Percentiles rank a stretch among this genome's conserved stretches.
These are phyloP conservation scores for Silurus meridionalis DNA, from an alignment of 2,113 vertebrate genomes.

Conservation along the genomic window DNA sequence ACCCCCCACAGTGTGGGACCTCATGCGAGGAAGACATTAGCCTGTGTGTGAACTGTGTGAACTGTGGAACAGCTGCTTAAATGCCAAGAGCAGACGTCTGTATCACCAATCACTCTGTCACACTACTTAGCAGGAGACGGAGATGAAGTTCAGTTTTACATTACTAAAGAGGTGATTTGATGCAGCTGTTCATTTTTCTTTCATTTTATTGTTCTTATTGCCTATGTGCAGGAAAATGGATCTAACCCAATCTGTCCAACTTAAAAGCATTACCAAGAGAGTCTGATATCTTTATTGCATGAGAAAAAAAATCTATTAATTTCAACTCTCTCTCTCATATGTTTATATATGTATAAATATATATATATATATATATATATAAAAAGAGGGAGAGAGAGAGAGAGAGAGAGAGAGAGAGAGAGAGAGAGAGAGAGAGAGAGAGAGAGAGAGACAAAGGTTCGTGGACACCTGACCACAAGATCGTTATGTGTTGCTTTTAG, in stretches of 20 bases:
- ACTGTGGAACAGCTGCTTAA: conserved; percentile 30
- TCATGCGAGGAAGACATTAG: conserved; percentile 39
- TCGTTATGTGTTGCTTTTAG: too few species aligned
- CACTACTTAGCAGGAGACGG: conserved; percentile 1
- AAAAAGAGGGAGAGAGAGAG: too few species aligned
- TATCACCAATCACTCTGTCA: conserved; percentile 16
- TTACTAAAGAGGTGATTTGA: neutral
- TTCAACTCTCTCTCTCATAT: too few species aligned
- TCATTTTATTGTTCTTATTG: neutral
- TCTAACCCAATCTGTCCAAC: neutral
- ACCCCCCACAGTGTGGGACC: conserved; percentile 15
- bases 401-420: too few species aligned
- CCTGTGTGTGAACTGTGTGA: conserved; percentile 20
- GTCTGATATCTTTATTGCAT: neutral
- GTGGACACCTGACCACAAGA: too few species aligned
- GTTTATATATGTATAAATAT: too few species aligned
- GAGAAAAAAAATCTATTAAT: neutral
- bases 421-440: too few species aligned
- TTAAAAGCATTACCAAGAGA: neutral
- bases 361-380: too few species aligned
- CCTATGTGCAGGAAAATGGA: neutral
- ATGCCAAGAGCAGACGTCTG: conserved; percentile 15
- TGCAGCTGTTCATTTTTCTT: neutral
- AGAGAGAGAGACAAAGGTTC: too few species aligned
- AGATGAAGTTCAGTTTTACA: neutral